These are phyloP conservation scores for Syngnathus acus DNA, from an alignment of 2,797 vertebrate genomes.

Conservation along the genomic window DNA sequence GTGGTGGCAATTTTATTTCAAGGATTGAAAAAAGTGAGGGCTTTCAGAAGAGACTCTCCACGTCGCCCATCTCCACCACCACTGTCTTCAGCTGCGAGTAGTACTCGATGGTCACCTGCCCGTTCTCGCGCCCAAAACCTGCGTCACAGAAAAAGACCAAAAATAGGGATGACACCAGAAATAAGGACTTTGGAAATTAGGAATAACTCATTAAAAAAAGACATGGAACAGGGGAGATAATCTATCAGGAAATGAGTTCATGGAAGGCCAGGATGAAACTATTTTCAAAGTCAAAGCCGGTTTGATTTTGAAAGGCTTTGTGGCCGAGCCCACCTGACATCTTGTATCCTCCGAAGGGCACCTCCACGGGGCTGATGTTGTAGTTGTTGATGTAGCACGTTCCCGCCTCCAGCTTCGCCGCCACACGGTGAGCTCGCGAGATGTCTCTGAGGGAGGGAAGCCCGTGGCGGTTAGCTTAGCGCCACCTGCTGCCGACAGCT, in stretches of 20 bases:
- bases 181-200: too few relatives aligned
- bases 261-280: too few relatives aligned
- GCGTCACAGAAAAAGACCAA: conserved; percentile 8
- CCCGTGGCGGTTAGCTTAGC: too few relatives aligned
- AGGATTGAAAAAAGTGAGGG: background rate
- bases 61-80: conserved; percentile 90
- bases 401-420: conserved; percentile 82
- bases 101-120: conserved; percentile 83
- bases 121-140: conserved; percentile 96
- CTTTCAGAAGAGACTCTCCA: conserved; percentile 77
- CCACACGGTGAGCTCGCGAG: conserved; percentile 87
- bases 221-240: too few relatives aligned
- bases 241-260: too few relatives aligned
- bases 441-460: conserved; percentile 72
- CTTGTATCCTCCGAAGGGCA: conserved; percentile 96
- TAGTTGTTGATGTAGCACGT: conserved; percentile 97
- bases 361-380: conserved; percentile 80
- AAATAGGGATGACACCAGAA: background rate
- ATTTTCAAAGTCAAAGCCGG: background rate
- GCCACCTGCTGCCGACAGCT: too few relatives aligned
- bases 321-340: conserved; percentile 76
- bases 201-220: too few relatives aligned
- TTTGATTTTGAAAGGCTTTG: background rate
- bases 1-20: too few relatives aligned
- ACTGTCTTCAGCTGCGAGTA: conserved; percentile 96